Base-by-base conservation (phyloP, 1,140 invertebrate species). In the Micrasema longulum region DNA sequence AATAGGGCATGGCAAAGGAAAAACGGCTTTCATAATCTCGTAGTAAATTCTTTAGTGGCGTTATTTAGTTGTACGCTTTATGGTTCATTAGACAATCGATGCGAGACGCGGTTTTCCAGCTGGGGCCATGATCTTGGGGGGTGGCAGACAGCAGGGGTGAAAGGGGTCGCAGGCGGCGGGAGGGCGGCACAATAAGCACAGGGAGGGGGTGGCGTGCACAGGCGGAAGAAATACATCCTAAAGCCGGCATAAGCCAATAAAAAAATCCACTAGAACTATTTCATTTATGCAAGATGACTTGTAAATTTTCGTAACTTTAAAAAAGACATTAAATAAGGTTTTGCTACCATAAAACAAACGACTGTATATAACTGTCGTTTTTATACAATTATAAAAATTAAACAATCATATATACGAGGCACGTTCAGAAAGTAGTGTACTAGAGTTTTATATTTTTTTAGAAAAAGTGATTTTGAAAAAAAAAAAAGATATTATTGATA, bases 41-140 rank as follows among this genome's bases (percentile, higher is more conserved):
- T 12, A 41, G 1, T n/a, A 41, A 41, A 1, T 53, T 22, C 50
- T 22, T 22, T 22, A 53, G 50, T 53, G 50, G 22, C 50, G 22
- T 22, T 23, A 53, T 53, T 53, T 53, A 22, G 50, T n/a, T n/a
- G n/a, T n/a, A n/a, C n/a, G 53, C 20, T 57, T n/a, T 36, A 38
- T 31, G 53, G 53, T n/a, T 57, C 53, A 38, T 57, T 35, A 18
- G 16, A 26, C 31, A 16, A 57, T 57, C 53, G 53, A 57, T 57
- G 31, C 53, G 53, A 38, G 53, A 57, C 16, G 48, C 14, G 48
- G 10, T 18, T 23, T 3, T 11, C 48, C 5, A n/a, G n/a, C n/a
- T n/a, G 48, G 23, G 20, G 23, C 53, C 53, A n/a, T 57, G 53
- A 57, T 57, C 53, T 57, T 57, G 53, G 53, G n/a, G 7, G n/a